phyloP scores from a whole-genome alignment of 2,888 invertebrate species.

The Rambutsinella grinnellia region DNA sequence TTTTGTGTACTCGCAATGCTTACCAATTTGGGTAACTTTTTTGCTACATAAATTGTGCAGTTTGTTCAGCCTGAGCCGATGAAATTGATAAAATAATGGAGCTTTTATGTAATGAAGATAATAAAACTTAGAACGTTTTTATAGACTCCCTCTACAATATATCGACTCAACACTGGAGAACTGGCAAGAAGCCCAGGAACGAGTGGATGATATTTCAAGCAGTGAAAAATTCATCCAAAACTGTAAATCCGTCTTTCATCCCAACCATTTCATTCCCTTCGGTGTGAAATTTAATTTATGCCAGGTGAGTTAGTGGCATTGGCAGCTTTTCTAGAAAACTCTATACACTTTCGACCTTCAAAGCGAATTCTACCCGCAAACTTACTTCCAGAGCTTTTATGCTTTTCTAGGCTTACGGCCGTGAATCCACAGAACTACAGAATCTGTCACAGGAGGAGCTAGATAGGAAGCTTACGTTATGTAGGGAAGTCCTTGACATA shows the following conservation, averaged over 20 bases:
- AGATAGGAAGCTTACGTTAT: conserved; percentile 51
- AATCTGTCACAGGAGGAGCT: conserved; percentile 43
- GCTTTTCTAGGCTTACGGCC: conserved; percentile 64
- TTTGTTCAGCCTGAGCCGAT: no score
- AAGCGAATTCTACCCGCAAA: not conserved
- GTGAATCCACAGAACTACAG: conserved; percentile 58
- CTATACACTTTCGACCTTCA: not conserved
- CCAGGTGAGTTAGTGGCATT: no score
- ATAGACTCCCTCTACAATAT: not conserved
- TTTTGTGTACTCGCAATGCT: conserved; percentile 48
- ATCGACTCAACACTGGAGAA: conserved; percentile 44
- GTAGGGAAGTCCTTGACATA: conserved; percentile 54
- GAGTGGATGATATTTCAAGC: conserved; percentile 45
- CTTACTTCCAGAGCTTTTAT: no score
- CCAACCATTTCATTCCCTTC: conserved; percentile 60
- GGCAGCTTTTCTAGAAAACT: conserved; percentile 26
- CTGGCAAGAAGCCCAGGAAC: conserved; percentile 59
- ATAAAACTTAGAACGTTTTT: not conserved
- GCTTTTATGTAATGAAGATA: not conserved
- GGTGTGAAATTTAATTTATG: conserved; percentile 61
- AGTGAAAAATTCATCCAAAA: conserved; percentile 60
- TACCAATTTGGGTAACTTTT: no score
- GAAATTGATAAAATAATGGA: conserved; percentile 15
- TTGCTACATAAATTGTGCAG: no score
- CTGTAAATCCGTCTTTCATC: conserved; percentile 59